Conservation (phyloP, 2,797 vertebrate genomes). For the Onychomys leucogaster region DNA sequence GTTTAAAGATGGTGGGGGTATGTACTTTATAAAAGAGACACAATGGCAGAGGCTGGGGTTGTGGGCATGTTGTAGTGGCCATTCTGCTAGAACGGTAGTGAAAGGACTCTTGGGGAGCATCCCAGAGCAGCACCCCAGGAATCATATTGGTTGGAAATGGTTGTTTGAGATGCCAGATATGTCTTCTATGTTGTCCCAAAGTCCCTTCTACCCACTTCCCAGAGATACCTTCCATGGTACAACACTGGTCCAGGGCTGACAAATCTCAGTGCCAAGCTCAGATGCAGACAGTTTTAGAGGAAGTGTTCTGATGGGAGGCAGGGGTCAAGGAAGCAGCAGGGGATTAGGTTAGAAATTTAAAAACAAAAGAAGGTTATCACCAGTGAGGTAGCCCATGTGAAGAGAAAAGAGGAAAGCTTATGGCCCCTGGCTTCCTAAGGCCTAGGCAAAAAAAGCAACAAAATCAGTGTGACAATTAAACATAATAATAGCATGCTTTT, state of each 20-base stretch:
- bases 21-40: slow-evolving; percentile 72
- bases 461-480: slow-evolving; percentile 35
- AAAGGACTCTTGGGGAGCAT: slow-evolving; percentile 79
- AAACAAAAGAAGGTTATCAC: slow-evolving; percentile 29
- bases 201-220: too few relatives aligned
- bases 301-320: neutral
- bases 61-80: neutral
- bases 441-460: neutral
- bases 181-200: slow-evolving; percentile 77
- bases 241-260: slow-evolving; percentile 75
- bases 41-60: neutral
- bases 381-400: neutral
- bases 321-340: slow-evolving; percentile 41
- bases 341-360: slow-evolving; percentile 40
- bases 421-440: neutral
- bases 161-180: slow-evolving; percentile 75
- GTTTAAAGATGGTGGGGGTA: slow-evolving; percentile 73
- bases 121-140: slow-evolving; percentile 78
- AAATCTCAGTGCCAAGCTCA: slow-evolving; percentile 74
- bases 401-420: slow-evolving; percentile 16
- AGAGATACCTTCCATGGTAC: neutral
- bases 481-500: slow-evolving; percentile 12
- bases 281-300: slow-evolving; percentile 59
- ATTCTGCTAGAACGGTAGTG: neutral
- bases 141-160: slow-evolving; percentile 82